These are phyloP conservation scores for Brachionus paranguensis DNA, from an alignment of 1,140 invertebrate species.

Conservation along the genomic window DNA sequence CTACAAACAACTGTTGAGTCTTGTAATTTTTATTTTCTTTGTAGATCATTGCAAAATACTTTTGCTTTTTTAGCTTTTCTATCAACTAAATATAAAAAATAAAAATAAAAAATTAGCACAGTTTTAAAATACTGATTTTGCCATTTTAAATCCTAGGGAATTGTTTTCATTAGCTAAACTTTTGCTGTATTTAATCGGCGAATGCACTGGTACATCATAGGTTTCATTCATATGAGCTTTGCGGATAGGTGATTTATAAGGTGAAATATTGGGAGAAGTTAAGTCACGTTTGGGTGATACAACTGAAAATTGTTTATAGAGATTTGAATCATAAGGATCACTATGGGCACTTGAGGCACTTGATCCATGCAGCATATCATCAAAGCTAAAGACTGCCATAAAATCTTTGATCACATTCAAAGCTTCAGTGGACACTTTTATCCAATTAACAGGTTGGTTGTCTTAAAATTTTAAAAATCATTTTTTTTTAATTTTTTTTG, in stretches of 20 bases:
- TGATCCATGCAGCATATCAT: background rate
- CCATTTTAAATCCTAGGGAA: background rate
- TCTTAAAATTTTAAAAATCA: background rate
- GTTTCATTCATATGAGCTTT: conserved; percentile 2
- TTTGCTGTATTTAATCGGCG: background rate
- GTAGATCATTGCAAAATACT: conserved; percentile 13
- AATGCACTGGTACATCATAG: background rate
- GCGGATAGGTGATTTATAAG: background rate
- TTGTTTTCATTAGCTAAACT: background rate
- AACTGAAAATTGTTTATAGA: background rate
- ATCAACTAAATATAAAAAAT: background rate
- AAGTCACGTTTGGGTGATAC: background rate
- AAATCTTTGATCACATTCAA: conserved; percentile 24
- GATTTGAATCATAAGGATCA: background rate
- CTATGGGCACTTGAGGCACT: background rate
- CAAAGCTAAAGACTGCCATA: background rate
- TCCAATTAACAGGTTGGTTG: conserved; percentile 32
- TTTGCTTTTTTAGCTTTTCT: conserved; percentile 7
- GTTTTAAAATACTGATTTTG: background rate
- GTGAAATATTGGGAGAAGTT: background rate
- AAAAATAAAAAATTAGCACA: background rate
- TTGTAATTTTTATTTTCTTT: conserved; percentile 24
- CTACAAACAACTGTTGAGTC: conserved; percentile 2
- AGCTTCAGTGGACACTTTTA: conserved; percentile 31
- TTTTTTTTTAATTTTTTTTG: background rate